phyloP scores from a whole-genome alignment of 2,113 vertebrate genomes.

The Struthidea cinerea region DNA sequence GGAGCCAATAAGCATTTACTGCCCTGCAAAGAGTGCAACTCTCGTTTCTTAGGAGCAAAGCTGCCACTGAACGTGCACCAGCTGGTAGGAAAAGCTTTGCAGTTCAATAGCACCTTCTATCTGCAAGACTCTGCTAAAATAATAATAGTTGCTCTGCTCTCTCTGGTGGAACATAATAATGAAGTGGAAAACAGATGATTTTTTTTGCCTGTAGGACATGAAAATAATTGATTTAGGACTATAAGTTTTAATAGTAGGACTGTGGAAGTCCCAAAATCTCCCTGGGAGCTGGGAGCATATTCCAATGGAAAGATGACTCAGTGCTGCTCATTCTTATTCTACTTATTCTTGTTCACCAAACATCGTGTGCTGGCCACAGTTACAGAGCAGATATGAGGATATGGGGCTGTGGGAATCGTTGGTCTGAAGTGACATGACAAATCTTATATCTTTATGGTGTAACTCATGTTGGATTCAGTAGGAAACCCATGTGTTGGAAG shows the following conservation, averaged over 20 bases:
- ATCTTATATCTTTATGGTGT: background rate
- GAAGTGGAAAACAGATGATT: background rate
- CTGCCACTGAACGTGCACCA: background rate
- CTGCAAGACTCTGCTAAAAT: background rate
- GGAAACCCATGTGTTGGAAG: background rate
- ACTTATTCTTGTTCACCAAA: background rate
- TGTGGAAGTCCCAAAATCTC: background rate
- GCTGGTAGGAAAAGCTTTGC: background rate
- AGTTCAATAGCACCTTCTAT: slow-evolving; percentile 59
- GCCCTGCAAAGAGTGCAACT: background rate
- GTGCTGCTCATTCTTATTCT: background rate
- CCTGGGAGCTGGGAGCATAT: background rate
- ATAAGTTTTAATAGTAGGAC: background rate
- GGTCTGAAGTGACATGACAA: background rate
- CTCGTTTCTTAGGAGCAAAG: background rate
- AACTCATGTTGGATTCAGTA: background rate
- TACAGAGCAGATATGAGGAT: background rate
- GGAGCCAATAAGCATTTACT: background rate
- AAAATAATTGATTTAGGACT: background rate
- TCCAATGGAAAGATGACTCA: background rate
- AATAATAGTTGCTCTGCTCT: background rate
- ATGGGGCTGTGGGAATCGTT: background rate
- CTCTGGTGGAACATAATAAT: background rate
- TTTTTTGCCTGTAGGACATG: background rate
- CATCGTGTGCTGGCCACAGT: background rate